A percentile compares a stretch with the other conserved stretches of the same genome.
Conservation (phyloP, 92 coral and sea anemone genomes). For the Phenganax subtilis region DNA sequence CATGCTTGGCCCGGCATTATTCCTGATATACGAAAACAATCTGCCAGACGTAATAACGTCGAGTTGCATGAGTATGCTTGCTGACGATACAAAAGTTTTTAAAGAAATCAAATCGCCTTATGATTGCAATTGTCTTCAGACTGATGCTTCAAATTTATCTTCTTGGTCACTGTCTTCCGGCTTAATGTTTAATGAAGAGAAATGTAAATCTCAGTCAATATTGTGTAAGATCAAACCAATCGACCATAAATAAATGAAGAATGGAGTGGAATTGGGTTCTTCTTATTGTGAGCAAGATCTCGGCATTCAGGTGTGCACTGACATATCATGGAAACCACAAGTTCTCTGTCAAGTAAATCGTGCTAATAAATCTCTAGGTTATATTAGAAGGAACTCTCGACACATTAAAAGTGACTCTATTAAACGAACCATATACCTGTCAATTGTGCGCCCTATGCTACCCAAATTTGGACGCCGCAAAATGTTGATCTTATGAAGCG, state of each 20-base stretch:
- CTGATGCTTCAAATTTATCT: too few species aligned
- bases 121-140: too few species aligned
- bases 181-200: too few species aligned
- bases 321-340: neutral
- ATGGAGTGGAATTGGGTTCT: neutral
- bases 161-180: too few species aligned
- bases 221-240: neutral
- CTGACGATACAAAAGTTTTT: too few species aligned
- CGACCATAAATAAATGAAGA: neutral
- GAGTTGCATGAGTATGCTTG: too few species aligned
- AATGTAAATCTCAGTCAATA: neutral
- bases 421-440: neutral
- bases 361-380: neutral
- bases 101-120: too few species aligned
- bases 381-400: conserved; percentile 3
- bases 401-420: neutral
- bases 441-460: too few species aligned
- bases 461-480: too few species aligned
- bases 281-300: neutral
- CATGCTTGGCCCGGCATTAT: conserved; percentile 20
- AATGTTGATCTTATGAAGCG: neutral
- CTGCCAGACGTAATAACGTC: neutral
- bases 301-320: neutral
- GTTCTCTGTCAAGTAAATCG: neutral
- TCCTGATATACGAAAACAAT: neutral